A percentile compares a stretch with the other conserved stretches of the same genome.
phyloP scores from a whole-genome alignment of 2,888 invertebrate species.

The Sminthurinus aureus region DNA sequence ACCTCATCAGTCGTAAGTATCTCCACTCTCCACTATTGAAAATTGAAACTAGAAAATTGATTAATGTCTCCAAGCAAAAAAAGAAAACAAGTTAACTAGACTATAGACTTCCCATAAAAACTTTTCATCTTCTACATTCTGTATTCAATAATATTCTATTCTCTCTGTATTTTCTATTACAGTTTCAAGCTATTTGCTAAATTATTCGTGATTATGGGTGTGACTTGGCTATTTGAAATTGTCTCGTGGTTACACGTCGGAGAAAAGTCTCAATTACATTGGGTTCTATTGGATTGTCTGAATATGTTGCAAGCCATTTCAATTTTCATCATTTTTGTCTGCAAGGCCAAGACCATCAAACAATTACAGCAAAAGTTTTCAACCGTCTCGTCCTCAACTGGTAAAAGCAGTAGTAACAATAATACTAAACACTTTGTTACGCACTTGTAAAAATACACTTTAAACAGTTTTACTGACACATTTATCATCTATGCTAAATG shows the following conservation, averaged over 20 bases:
- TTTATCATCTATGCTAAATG: too few relatives aligned
- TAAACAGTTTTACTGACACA: too few relatives aligned
- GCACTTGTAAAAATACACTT: too few relatives aligned
- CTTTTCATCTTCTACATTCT: neutral
- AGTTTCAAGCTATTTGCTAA: conserved; percentile 55
- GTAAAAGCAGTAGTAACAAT: too few relatives aligned
- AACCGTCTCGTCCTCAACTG: neutral
- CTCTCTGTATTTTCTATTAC: neutral
- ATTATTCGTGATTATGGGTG: conserved; percentile 55
- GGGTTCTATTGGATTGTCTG: conserved; percentile 52
- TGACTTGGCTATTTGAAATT: conserved; percentile 57
- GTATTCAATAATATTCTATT: neutral
- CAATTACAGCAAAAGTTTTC: conserved; percentile 53
- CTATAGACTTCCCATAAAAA: neutral
- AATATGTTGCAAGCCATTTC: conserved; percentile 57
- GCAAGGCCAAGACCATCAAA: conserved; percentile 52
- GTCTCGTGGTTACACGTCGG: conserved; percentile 48
- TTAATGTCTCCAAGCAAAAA: neutral
- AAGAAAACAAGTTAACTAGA: too few relatives aligned
- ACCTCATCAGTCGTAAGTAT: conserved; percentile 41
- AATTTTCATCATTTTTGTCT: conserved; percentile 57
- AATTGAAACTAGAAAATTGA: neutral
- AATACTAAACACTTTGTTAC: too few relatives aligned
- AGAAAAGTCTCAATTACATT: conserved; percentile 46
- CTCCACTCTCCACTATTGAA: neutral